Evolutionary conservation across 2,888 invertebrate genomes (phyloP), one percentile per base, ranked within the genome.

Genomic region (Sericinus montela): DNA sequence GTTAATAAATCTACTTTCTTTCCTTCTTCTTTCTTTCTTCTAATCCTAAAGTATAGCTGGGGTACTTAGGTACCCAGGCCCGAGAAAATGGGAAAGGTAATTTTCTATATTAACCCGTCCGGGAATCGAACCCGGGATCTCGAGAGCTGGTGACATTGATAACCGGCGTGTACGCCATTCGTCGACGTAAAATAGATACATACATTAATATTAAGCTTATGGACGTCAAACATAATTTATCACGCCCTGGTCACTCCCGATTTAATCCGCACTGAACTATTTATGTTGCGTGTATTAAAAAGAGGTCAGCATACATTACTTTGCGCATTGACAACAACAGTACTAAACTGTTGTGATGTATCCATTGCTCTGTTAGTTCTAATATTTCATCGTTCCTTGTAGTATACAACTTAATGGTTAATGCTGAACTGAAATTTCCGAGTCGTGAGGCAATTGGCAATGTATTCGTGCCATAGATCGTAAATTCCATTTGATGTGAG

Each of bases 281-380:
- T 55, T 59, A 52, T 48, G 50, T 54, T 55, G 55, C 55, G 55
- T 54, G 57, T 55, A 41, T 36, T 47, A 37, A 62, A 72, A 69
- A 65, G 67, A 70, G 65, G 59, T 54, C 57, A 56, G 47, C 51
- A 52, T 66, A 67, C n/a, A n/a, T n/a, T n/a, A 65, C 60, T 60
- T 64, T 67, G 70, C 55, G 43, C 47, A 50, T 32, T 30, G 41
- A 11, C 13, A n/a, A 15, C 13, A 30, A 19, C 25, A 16, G 23
- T 7, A 10, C 23, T 14, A 25, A 38, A 28, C 44, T 25, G 25
- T 14, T 41, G 15, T n/a, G 9, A n/a, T 35, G 49, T 35, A 35
- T 49, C 28, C 49, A 44, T 44, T 49, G 44, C 49, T 32, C 16
- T 34, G 14, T 38, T 9, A 8, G n/a, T 16, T 30, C 23, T 3